phyloP scores from a whole-genome alignment of 2,888 invertebrate genomes.

The Tiliacea citrago region DNA sequence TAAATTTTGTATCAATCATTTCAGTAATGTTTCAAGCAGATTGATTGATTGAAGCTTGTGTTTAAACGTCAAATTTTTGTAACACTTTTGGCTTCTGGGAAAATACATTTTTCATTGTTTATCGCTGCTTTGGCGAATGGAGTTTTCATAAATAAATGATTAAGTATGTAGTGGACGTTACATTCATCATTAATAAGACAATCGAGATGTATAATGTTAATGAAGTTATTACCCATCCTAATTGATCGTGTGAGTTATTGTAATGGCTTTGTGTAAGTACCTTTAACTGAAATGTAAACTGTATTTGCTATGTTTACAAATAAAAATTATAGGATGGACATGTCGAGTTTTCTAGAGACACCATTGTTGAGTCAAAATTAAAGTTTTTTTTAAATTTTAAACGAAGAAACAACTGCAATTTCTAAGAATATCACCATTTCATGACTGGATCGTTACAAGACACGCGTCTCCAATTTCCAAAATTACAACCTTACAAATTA shows the following conservation, averaged over 20 bases:
- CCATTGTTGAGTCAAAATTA: too few relatives aligned
- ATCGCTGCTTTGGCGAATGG: not conserved
- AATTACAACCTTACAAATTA: too few relatives aligned
- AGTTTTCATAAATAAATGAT: not conserved
- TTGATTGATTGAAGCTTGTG: conserved; percentile 33
- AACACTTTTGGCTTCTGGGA: conserved; percentile 8
- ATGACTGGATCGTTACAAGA: too few relatives aligned
- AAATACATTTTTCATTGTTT: not conserved
- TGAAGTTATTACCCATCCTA: not conserved
- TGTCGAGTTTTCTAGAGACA: too few relatives aligned
- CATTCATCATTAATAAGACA: not conserved
- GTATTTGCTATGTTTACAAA: too few relatives aligned
- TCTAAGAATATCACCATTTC: too few relatives aligned
- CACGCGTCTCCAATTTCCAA: too few relatives aligned
- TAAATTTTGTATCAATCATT: conserved; percentile 33
- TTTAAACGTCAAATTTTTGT: conserved; percentile 26
- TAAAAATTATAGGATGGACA: too few relatives aligned
- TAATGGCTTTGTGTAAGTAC: too few relatives aligned
- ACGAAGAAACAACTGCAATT: too few relatives aligned
- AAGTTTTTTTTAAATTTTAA: too few relatives aligned
- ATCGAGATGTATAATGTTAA: not conserved
- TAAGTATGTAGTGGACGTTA: not conserved
- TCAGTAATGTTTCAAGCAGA: conserved; percentile 15
- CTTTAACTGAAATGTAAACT: too few relatives aligned
- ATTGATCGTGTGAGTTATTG: not conserved